Base-by-base conservation (phyloP, 2,113 vertebrate genomes). In the Sander vitreus region DNA sequence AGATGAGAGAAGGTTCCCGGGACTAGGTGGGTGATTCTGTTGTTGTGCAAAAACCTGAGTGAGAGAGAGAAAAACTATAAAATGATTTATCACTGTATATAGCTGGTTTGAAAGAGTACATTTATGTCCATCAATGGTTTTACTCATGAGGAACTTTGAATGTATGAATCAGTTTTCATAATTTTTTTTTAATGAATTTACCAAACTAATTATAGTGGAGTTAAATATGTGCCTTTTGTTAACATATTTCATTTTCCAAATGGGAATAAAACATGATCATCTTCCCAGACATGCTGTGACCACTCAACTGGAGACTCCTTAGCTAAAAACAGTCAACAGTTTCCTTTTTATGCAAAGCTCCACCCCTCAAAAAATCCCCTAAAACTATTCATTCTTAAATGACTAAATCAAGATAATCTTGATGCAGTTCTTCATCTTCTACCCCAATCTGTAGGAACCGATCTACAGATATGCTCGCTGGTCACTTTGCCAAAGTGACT, bases 21-120 rank as follows among this genome's bases (percentile, higher is more conserved):
- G 82, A 96, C 95, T 21, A 99, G 96, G 67, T 99, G 97, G 74
- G 97, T 95, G 84, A 99, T 98, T 91, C 97, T 96, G 93, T 99
- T 99, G 95, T 99, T 99, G 95, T 99, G 98, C 77, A 99, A 96
- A 96, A 99, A 99, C 85, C 98, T 99, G 93, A 85, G 21, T 7
- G 39, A 63, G 47, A 87, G 54, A 85, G 23, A 84, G 33, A 72
- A 51, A 65, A 18, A n/a, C 2, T 48, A 2, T 54, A 1, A 50
- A 15, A 63, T 47, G 11, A 47, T 23, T 75, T 6, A 30, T 18
- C 18, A 53, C 4, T 3, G 11, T 14, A 3, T 15, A 27, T 18
- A 16, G 30, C 19, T 7, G 9, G 27, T 15, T 53, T 45, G 9
- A 12, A 39, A 69, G 18, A 51, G 14, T 43, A 43, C 19, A 59